phyloP scores from a whole-genome alignment of 2,888 invertebrate species.

The Tipula confusa region DNA sequence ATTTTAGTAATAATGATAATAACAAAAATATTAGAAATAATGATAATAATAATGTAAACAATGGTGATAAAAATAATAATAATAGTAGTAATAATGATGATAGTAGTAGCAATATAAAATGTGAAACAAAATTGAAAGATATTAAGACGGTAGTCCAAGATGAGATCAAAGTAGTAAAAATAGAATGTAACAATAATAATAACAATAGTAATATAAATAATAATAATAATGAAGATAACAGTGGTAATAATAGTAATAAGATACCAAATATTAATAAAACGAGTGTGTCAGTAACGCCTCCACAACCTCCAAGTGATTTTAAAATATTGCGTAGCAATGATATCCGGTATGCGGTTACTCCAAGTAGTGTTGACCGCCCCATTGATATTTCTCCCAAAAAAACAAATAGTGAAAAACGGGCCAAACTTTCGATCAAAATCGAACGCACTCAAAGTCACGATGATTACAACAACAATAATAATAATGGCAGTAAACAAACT shows the following conservation, averaged over 20 bases:
- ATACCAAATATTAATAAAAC: not conserved
- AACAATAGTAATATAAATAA: not conserved
- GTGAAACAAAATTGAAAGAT: not conserved
- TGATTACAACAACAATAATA: not conserved
- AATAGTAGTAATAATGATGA: constrained; percentile 29
- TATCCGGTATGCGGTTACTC: constrained; percentile 40
- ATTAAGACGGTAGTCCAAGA: not conserved
- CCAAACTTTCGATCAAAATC: constrained; percentile 28
- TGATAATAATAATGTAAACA: constrained; percentile 31
- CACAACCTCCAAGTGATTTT: constrained; percentile 41
- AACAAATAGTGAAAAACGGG: not conserved
- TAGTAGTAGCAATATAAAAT: not conserved
- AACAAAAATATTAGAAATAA: constrained; percentile 33
- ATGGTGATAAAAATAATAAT: constrained; percentile 33
- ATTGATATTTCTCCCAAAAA: not conserved
- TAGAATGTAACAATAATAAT: not conserved
- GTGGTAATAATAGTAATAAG: not conserved
- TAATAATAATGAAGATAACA: not conserved
- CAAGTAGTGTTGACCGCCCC: not conserved
- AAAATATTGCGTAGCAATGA: constrained; percentile 50
- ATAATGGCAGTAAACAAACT: not conserved
- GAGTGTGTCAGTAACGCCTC: not conserved
- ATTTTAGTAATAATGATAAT: constrained; percentile 28
- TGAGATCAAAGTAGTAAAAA: not conserved
- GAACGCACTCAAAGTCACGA: not conserved